Conservation (phyloP, 2,113 vertebrate genomes). For the Myocastor coypus region DNA sequence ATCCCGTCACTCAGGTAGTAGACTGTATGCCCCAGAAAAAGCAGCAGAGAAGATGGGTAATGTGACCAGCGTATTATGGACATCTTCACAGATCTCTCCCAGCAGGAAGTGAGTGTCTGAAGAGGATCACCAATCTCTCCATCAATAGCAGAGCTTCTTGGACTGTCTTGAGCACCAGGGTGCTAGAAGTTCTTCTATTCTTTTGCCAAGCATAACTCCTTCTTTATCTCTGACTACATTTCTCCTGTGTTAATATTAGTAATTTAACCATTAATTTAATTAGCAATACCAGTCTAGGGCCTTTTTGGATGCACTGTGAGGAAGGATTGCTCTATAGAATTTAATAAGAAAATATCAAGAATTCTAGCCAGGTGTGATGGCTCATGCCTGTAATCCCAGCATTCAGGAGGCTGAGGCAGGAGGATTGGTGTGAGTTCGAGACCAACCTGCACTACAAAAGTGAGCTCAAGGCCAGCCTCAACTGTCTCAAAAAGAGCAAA, state of each 20-base stretch:
- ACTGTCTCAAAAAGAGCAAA: no score
- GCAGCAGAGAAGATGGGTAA: background rate
- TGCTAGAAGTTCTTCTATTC: background rate
- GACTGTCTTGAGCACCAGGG: background rate
- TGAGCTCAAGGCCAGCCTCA: no score
- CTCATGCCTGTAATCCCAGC: no score
- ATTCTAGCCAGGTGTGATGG: no score
- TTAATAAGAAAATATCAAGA: slow-evolving; percentile 1
- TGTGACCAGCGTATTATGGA: background rate
- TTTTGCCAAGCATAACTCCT: background rate
- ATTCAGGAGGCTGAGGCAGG: no score
- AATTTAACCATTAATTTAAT: background rate
- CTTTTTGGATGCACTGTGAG: background rate
- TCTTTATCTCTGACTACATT: background rate
- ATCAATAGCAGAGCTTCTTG: background rate
- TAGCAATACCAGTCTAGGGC: background rate
- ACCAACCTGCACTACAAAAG: no score
- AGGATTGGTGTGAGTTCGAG: no score
- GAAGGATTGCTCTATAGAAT: background rate
- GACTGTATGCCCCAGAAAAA: background rate
- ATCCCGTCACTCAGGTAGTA: background rate
- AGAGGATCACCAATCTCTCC: background rate
- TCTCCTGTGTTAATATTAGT: background rate
- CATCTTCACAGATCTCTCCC: background rate
- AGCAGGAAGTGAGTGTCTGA: background rate